Percentiles rank a stretch among this genome's conserved stretches.
Evolutionary conservation across 2,113 vertebrate genomes (phyloP).

Genomic region (Edolisoma coerulescens): DNA sequence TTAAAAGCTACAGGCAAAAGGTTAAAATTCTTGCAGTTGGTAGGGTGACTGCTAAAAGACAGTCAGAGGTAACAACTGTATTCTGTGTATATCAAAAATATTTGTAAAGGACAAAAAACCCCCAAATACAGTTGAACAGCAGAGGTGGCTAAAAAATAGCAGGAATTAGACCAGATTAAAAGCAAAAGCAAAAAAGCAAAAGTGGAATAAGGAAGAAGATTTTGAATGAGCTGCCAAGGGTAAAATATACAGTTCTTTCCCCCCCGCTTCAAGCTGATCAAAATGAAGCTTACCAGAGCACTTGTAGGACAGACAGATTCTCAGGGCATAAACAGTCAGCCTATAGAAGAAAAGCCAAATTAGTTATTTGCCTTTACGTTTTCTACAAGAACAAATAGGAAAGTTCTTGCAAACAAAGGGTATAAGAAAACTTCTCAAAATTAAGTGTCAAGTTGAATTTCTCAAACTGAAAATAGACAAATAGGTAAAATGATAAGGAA

Average conservation of each 20-base stretch:
- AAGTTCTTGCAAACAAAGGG: not conserved
- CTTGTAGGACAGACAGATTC: not conserved
- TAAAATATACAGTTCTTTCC: not conserved
- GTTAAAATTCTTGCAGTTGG: not conserved
- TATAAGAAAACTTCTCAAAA: not conserved
- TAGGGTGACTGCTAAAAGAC: not conserved
- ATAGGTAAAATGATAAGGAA: not conserved
- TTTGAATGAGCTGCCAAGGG: not conserved
- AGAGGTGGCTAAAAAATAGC: not conserved
- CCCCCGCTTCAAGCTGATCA: not conserved
- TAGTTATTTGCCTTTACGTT: not conserved
- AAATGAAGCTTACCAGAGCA: not conserved
- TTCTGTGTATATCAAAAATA: not conserved
- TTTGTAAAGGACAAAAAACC: not conserved
- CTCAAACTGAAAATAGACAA: not conserved
- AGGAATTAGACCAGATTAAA: not conserved
- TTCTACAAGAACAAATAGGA: not conserved
- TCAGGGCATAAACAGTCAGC: not conserved
- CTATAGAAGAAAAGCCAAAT: not conserved
- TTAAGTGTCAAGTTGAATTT: not conserved
- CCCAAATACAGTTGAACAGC: not conserved
- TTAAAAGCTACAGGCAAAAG: not conserved
- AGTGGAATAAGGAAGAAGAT: not conserved
- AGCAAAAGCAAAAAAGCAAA: not conserved
- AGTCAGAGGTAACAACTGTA: not conserved